Base-by-base conservation (phyloP, 2,797 vertebrate species). In the Diplodus sargus region DNA sequence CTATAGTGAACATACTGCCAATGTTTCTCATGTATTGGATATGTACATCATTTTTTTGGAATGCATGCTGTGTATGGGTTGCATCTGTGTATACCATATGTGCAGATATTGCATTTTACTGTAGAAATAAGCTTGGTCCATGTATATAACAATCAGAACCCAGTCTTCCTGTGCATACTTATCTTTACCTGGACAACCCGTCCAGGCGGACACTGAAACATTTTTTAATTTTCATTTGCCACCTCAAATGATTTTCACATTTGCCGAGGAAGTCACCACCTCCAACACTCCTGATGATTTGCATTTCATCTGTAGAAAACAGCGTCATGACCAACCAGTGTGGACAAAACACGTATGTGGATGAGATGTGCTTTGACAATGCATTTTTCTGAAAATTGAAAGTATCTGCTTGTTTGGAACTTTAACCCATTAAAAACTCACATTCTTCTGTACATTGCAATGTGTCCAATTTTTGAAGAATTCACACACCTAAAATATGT, bases 21-120 rank as follows among this genome's bases (percentile, higher is more conserved):
- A 3, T 62, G 8, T 78, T 53, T 11, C 18, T 58, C 73, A 57
- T 71, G 49, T 70, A 81, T 63, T 82, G 16, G 5, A 77, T 66
- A 42, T 76, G 56, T 79, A 22, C 47, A 23, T 11, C 53, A 67
- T 28, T 74, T 53, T 59, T 4, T 28, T 71, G 7, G 7, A 16
- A 53, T 39, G 23, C 16, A 22, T 52, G 25, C 20, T 42, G 5
- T 34, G 53, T 62, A 34, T 22, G 13, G 25, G 30, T 73, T 75
- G 4, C 11, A 59, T 64, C 45, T 79, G 11, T 54, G 22, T 47
- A 22, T 56, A 28, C 8, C 17, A 18, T 63, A 43, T 56, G 20
- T 57, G 34, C 20, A 13, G 17, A 20, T 56, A 57, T 49, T 68
- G 20, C 4, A 45, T 34, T 53, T 58, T 43, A n/a, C 3, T 57